Percentiles rank a stretch among this genome's conserved stretches.
Conservation (phyloP, 1,140 invertebrate genomes). For the Macrosteles quadrilineatus region DNA sequence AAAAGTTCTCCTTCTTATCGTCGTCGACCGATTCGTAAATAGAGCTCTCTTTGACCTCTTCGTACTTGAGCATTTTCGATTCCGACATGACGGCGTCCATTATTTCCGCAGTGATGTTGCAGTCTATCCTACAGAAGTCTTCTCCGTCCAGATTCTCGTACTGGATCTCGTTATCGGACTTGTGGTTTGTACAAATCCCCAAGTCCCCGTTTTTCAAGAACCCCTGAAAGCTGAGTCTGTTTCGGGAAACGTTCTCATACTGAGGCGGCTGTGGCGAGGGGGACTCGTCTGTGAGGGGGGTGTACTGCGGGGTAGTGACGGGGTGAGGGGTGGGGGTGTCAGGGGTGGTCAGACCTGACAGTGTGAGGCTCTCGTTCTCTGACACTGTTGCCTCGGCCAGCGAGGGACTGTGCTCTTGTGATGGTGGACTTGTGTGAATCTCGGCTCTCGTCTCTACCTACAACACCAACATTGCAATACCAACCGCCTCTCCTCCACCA, state of each 20-base stretch:
- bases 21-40: conserved; percentile 32
- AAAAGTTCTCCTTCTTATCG: conserved; percentile 25
- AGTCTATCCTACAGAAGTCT: background rate
- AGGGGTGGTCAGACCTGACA: conserved; percentile 42
- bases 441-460: conserved; percentile 37
- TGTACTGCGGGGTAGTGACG: conserved; percentile 27
- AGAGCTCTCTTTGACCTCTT: conserved; percentile 29
- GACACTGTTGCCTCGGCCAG: conserved; percentile 47
- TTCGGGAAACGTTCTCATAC: conserved; percentile 18
- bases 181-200: background rate
- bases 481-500: background rate
- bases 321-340: conserved; percentile 41
- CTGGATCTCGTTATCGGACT: background rate
- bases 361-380: conserved; percentile 48
- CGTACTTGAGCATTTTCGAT: conserved; percentile 24
- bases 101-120: background rate
- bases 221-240: conserved; percentile 32
- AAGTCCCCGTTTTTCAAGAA: conserved; percentile 16
- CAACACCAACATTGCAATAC: background rate
- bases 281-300: conserved; percentile 39
- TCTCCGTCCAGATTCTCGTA: conserved; percentile 24
- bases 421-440: conserved; percentile 32
- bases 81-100: conserved; percentile 16
- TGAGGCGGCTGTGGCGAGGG: conserved; percentile 2
- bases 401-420: conserved; percentile 38